Base-by-base conservation (phyloP, 92 coral and sea anemone genomes). In the Palythoa grandiflora region DNA sequence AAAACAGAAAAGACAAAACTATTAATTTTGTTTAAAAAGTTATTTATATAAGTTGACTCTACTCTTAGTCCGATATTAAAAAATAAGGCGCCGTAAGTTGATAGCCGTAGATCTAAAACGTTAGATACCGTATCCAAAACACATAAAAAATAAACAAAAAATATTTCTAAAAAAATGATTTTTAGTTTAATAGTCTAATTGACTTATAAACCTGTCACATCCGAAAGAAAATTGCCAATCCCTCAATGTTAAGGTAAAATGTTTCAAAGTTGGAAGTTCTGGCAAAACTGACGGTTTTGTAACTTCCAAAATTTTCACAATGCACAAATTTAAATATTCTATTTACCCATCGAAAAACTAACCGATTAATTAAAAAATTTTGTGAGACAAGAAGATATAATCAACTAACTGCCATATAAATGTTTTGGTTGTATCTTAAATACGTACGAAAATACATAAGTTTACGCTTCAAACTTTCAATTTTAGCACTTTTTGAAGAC, bases 401-500 rank as follows among this genome's bases (percentile, higher is more conserved):
- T 21, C 38, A 68, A 19, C 74, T 21, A 68, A 37, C 74, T 11
- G 38, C 9, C 40, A 21, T 28, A 19, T 68, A 28, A 68, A 0
- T 1, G 28, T 21, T 68, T 68, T 68, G 74, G 74, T n/a, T 37
- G 40, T 68, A 68, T 37, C 74, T 68, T 68, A 68, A 68, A 68
- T 68, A 68, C 40, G 15, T 68, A 68, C 74, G n/a, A n/a, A n/a
- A 13, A 68, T 68, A 68, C 21, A 68, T 2, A 68, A 68, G 74
- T 68, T 68, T 68, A 14, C 15, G 74, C 74, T 21, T 21, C 74
- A 68, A 68, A 68, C 74, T 68, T 68, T 68, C 74, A 28, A 28
- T n/a, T 68, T 68, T 68, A 28, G 74, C 74, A 68, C 38, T 68
- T 60, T 60, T 60, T 68, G 14, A 68, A 68, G 20, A 68, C 74